Evolutionary conservation across 2,888 invertebrate species (phyloP), one percentile per base, ranked within the genome.

Genomic region (Dioctria linearis): DNA sequence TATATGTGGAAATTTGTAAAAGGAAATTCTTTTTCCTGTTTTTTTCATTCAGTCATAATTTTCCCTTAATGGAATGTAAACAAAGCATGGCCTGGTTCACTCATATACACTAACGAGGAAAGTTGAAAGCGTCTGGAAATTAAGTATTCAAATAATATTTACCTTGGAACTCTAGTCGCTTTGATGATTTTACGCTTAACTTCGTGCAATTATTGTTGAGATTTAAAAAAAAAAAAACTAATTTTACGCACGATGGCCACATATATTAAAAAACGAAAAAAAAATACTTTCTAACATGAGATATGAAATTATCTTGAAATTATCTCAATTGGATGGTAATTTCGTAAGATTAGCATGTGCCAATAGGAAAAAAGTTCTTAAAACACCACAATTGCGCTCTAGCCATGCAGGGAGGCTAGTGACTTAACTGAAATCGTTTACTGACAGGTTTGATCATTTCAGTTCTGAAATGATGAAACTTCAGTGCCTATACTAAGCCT

Each of bases 121-220:
- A 8, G 51, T 51, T 69, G 25, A 69, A 54, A 54, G 54, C 54
- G 11, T n/a, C 54, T 54, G 54, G 9, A 54, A 54, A 54, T 54
- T 54, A 54, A 37, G 51, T 69, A 69, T 69, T 69, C 69, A 69
- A 69, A 54, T n/a, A 69, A 51, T 69, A 69, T 69, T 69, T 69
- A 51, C 49, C 37, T 49, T 37, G 25, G 69, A 69, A 69, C 69
- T 51, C 37, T 37, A 69, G 69, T 69, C 69, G 51, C 69, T 69
- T 37, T 69, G 39, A 51, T 69, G 49, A 69, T 69, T 69, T 69
- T 51, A 69, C 69, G 69, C 69, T 37, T 69, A 49, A 51, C 69
- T 69, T 69, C 69, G 49, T 69, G 9, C 25, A 51, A 39, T 39
- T 25, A 51, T 69, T 67, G 43, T 6, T n/a, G 51, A 51, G 51